These are phyloP conservation scores for Pipistrellus pipistrellus DNA, from an alignment of 2,797 vertebrate species.

Conservation along the genomic window DNA sequence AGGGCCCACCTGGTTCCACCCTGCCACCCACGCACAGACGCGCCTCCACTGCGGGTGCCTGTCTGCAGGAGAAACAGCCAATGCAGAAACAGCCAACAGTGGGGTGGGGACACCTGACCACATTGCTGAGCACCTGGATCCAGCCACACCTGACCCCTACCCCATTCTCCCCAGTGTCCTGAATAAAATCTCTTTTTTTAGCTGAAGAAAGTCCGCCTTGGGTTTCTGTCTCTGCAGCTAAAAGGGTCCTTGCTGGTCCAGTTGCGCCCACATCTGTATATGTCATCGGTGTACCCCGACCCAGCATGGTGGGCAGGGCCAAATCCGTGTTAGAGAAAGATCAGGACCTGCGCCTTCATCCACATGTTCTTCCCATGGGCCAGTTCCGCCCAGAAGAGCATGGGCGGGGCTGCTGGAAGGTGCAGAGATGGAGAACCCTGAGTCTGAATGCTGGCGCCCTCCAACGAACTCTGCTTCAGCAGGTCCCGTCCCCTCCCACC, in stretches of 20 bases:
- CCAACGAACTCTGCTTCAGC: accelerated
- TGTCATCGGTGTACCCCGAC: accelerated
- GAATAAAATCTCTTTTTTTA: not conserved
- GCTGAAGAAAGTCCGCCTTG: not conserved
- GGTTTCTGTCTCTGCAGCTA: not conserved
- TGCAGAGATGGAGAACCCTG: accelerated
- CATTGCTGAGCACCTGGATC: not conserved
- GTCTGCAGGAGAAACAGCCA: not conserved
- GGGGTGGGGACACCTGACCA: not conserved
- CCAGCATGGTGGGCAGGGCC: accelerated
- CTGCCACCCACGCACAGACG: accelerated
- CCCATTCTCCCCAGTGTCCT: not conserved
- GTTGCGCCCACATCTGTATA: accelerated
- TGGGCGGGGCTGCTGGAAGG: accelerated
- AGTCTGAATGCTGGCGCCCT: accelerated
- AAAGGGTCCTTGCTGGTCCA: not conserved
- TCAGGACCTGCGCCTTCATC: not conserved
- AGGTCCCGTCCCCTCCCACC: not conserved
- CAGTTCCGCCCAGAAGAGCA: not conserved
- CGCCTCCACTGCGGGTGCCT: not conserved
- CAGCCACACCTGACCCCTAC: not conserved
- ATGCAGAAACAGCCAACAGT: not conserved
- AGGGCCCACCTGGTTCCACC: not conserved
- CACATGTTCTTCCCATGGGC: not conserved
- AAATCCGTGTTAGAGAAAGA: accelerated